These are phyloP conservation scores for Sinella curviseta DNA, from an alignment of 1,140 invertebrate species.

Conservation along the genomic window DNA sequence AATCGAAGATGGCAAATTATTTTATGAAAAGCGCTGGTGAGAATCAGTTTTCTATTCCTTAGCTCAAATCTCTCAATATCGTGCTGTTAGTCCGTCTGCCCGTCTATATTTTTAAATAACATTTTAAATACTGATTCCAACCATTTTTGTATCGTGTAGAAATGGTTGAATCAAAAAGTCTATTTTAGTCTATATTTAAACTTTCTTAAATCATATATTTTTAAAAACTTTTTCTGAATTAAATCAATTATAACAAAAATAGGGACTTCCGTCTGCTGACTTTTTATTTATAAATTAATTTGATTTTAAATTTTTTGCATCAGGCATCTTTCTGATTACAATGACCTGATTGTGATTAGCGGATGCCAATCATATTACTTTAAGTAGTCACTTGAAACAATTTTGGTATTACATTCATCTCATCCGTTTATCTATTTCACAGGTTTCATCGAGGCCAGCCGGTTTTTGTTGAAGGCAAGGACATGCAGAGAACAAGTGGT, in stretches of 20 bases:
- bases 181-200: background rate
- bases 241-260: too few species aligned
- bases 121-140: too few species aligned
- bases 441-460: conserved; percentile 89
- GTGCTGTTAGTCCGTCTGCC: background rate
- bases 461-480: conserved; percentile 85
- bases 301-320: too few species aligned
- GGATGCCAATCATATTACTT: too few species aligned
- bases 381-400: too few species aligned
- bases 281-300: too few species aligned
- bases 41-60: conserved; percentile 35
- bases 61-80: background rate
- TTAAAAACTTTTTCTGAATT: too few species aligned
- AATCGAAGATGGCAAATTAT: conserved; percentile 90
- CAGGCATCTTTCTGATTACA: too few species aligned
- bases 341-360: conserved; percentile 18
- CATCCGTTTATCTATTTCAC: conserved; percentile 23
- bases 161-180: background rate
- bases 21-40: conserved; percentile 89
- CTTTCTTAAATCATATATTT: conserved; percentile 28
- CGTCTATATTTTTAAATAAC: too few species aligned
- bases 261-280: too few species aligned
- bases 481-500: conserved; percentile 75
- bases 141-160: too few species aligned
- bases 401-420: too few species aligned